Conservation (phyloP, 1,140 invertebrate genomes). For the Orius laevigatus region DNA sequence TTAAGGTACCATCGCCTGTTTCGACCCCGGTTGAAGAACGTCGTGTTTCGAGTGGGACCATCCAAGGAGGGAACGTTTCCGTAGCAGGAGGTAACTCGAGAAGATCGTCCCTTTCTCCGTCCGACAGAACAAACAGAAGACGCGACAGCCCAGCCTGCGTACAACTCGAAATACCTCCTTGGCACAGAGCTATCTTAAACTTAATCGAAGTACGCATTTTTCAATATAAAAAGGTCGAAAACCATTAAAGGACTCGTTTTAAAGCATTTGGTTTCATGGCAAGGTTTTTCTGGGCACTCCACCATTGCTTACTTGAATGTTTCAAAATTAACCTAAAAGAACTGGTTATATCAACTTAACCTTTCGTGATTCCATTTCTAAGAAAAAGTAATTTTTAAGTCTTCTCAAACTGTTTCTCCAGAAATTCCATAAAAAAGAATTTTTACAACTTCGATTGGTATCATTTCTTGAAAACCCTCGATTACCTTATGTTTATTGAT, state of each 20-base stretch:
- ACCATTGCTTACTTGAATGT: too few relatives aligned
- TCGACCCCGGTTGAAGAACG: slow-evolving; percentile 22
- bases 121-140: slow-evolving; percentile 25
- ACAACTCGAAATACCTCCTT: slow-evolving; percentile 27
- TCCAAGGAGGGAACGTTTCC: slow-evolving; percentile 15
- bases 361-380: too few relatives aligned
- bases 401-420: too few relatives aligned
- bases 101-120: slow-evolving; percentile 28
- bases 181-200: slow-evolving; percentile 29
- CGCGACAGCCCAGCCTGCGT: slow-evolving; percentile 26
- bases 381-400: too few relatives aligned
- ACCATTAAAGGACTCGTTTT: not conserved
- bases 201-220: slow-evolving; percentile 28
- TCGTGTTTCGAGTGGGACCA: slow-evolving; percentile 17
- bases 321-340: too few relatives aligned
- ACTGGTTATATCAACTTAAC: too few relatives aligned
- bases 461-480: too few relatives aligned
- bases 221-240: not conserved
- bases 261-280: too few relatives aligned
- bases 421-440: too few relatives aligned
- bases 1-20: slow-evolving; percentile 19
- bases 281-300: too few relatives aligned
- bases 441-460: too few relatives aligned
- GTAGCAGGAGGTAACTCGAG: slow-evolving; percentile 21
- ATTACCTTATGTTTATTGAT: too few relatives aligned